Base-by-base conservation (phyloP, 2,888 invertebrate species). In the Onthophagus sagittarius region DNA sequence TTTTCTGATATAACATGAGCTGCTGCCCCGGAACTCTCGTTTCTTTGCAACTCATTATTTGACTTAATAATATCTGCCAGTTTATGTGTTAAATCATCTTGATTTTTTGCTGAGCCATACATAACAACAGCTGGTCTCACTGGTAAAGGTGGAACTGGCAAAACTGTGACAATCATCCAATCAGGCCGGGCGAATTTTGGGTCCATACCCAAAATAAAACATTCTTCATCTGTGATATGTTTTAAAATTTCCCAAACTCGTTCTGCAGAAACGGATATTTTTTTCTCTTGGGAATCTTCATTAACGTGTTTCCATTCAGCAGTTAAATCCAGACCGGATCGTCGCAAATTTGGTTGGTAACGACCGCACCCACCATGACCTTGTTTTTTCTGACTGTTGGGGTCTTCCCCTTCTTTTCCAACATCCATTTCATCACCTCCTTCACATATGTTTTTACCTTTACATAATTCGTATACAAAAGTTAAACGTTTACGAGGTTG, bases 291-390 rank as follows among this genome's bases (percentile, higher is more conserved):
- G 5, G 97, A 94, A 82, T 99, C 99, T 87, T 99, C 99, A 86
- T 99, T 99, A 0, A 96, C 92, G 84, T 98, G 94, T 86, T 97
- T 99, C 99, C 99, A 99, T 86, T 99, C 99, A 0, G 98, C 99
- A 0, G 94, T 92, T 63, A 99, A 88, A 80, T 99, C 99, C 65
- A 99, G 87, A 0, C 98, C 99, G 62, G 91, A 90, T 74, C 98
- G 88, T 75, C 95, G 89, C 71, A 99, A 94, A 72, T 93, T 95
- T 0, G 99, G 99, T 84, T 99, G 99, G 83, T 97, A 98, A 79
- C 99, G 92, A 79, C 99, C 99, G 86, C 99, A 99, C 81, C 99
- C 99, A 71, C 98, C 98, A 83, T 98, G 97, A 11, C 91, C 90
- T 79, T 90, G 89, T 84, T 90, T 90, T 77, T 88, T 91, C 77